Evolutionary conservation across 2,888 invertebrate species (phyloP).

Genomic region (Synergus umbraculus): DNA sequence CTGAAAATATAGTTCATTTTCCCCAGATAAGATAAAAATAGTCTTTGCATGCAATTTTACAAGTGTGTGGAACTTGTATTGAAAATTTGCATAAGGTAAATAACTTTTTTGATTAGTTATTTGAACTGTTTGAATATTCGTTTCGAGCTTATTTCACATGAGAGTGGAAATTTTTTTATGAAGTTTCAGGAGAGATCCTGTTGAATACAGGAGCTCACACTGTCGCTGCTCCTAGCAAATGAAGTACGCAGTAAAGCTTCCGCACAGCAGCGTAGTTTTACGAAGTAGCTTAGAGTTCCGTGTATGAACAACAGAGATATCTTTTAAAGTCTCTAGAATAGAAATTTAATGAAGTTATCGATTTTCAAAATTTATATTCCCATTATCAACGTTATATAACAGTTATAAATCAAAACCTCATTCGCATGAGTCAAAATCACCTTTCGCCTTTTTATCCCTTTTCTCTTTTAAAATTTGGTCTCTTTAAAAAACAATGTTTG

Average conservation of each 20-base stretch:
- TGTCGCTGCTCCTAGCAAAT: not conserved
- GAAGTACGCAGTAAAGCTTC: conserved; percentile 29
- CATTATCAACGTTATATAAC: no score
- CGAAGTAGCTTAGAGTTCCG: conserved; percentile 17
- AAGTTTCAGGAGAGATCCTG: conserved; percentile 25
- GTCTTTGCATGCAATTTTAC: not conserved
- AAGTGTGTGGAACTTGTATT: not conserved
- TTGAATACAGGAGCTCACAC: not conserved
- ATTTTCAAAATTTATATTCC: not conserved
- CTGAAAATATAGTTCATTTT: not conserved
- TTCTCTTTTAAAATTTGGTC: no score
- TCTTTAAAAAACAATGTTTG: no score
- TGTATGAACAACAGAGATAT: not conserved
- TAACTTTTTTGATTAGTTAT: not conserved
- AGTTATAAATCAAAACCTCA: no score
- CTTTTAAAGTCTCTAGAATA: not conserved
- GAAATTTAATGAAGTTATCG: not conserved
- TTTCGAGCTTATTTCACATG: not conserved
- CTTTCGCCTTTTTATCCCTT: no score
- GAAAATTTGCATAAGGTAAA: not conserved
- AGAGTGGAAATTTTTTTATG: conserved; percentile 20
- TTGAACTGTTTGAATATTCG: not conserved
- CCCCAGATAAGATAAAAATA: not conserved
- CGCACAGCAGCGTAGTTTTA: not conserved
- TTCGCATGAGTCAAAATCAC: no score